Conservation (phyloP, 92 coral and sea anemone species). For the Palythoa grandis region DNA sequence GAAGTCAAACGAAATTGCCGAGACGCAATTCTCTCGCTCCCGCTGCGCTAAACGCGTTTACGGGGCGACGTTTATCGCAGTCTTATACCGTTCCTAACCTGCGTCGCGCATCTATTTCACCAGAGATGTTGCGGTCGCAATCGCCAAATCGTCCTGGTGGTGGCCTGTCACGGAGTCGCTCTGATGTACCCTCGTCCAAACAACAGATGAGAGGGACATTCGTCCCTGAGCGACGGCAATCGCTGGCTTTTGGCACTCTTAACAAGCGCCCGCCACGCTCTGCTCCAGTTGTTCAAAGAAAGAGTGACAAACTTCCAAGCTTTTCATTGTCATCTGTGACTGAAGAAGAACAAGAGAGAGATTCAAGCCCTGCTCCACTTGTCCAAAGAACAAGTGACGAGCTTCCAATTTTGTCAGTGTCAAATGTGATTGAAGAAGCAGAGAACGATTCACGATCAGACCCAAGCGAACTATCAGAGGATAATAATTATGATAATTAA, state of each 20-base stretch:
- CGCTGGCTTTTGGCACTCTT: background rate
- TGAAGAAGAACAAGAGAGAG: no score
- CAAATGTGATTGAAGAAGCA: no score
- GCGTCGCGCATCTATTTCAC: conserved; percentile 25
- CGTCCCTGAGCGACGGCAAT: conserved; percentile 4
- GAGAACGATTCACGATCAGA: no score
- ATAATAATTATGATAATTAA: no score
- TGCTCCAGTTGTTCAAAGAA: no score
- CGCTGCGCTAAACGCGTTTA: conserved; percentile 11
- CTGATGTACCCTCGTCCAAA: conserved; percentile 20
- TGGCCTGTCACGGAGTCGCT: conserved; percentile 28
- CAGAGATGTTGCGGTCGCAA: conserved; percentile 21
- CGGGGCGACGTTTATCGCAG: conserved; percentile 24
- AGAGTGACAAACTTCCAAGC: no score
- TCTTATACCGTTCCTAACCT: background rate
- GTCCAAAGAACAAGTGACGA: no score
- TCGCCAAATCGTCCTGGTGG: conserved; percentile 3
- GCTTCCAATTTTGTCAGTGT: no score
- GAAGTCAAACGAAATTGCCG: conserved; percentile 14
- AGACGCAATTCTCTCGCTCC: conserved; percentile 42
- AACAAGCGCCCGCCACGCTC: background rate
- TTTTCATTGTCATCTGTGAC: no score
- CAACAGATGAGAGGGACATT: background rate
- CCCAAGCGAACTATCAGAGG: no score
- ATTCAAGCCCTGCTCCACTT: no score